These are phyloP conservation scores for Pseudoatta argentina DNA, from an alignment of 1,140 invertebrate genomes.

Conservation along the genomic window DNA sequence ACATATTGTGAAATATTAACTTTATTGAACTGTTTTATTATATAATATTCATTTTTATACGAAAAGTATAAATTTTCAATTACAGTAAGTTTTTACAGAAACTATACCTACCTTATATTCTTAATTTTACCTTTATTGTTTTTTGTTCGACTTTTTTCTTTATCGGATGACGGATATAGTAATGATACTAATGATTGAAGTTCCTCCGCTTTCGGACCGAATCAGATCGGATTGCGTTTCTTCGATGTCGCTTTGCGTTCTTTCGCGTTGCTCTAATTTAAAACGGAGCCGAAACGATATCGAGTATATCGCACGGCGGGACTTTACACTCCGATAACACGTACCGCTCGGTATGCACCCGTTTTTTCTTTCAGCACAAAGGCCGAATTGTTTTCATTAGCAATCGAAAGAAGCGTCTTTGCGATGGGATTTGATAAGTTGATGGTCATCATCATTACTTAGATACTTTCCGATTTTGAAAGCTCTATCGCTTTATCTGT, in stretches of 20 bases:
- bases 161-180: neutral
- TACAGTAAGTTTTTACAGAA: too few relatives aligned
- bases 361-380: neutral
- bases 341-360: neutral
- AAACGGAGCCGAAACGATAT: conserved; percentile 45
- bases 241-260: neutral
- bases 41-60: too few relatives aligned
- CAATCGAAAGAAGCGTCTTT: neutral
- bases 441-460: neutral
- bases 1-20: too few relatives aligned
- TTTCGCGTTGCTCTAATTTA: conserved; percentile 12
- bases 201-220: conserved; percentile 64
- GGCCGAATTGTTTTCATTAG: conserved; percentile 22
- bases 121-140: neutral
- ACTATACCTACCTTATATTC: too few relatives aligned
- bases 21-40: too few relatives aligned
- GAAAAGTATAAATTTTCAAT: too few relatives aligned
- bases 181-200: conserved; percentile 54
- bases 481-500: neutral
- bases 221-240: conserved; percentile 11
- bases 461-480: neutral
- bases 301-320: neutral
- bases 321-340: conserved; percentile 9
- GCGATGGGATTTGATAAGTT: neutral
- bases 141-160: conserved; percentile 48